These are phyloP conservation scores for Drosophila diplacantha DNA, from an alignment of 2,888 invertebrate species.

Conservation along the genomic window DNA sequence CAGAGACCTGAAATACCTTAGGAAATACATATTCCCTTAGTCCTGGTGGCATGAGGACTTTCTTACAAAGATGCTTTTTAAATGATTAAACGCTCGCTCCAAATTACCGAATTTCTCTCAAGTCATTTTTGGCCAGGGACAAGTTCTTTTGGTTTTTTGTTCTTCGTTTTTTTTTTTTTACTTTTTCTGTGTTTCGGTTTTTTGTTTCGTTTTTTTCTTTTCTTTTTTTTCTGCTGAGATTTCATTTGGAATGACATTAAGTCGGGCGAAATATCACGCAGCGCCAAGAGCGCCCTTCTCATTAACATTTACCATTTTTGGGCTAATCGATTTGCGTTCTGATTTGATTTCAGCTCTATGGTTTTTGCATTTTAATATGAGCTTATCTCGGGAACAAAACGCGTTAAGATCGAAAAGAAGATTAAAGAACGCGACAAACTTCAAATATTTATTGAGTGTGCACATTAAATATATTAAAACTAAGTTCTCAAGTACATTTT, in stretches of 20 bases:
- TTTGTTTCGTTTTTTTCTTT: neutral
- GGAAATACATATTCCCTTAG: slow-evolving; percentile 1
- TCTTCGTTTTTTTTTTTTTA: neutral
- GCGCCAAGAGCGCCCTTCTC: slow-evolving; percentile 11
- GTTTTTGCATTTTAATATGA: slow-evolving; percentile 19
- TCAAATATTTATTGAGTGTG: neutral
- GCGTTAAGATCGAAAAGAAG: slow-evolving; percentile 9
- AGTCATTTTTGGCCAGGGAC: slow-evolving; percentile 26
- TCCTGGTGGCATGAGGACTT: slow-evolving; percentile 18
- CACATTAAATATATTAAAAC: neutral
- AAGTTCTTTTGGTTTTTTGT: slow-evolving; percentile 14
- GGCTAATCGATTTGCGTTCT: slow-evolving; percentile 32
- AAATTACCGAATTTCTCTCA: slow-evolving; percentile 37
- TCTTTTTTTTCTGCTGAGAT: slow-evolving; percentile 28
- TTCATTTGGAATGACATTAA: slow-evolving; percentile 36
- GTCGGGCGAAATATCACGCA: slow-evolving; percentile 32
- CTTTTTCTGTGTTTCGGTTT: slow-evolving; percentile 4
- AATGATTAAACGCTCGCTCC: slow-evolving; percentile 64
- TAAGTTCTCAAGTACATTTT: neutral
- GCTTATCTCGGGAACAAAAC: slow-evolving; percentile 2
- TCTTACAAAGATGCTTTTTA: slow-evolving; percentile 67
- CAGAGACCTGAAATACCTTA: neutral
- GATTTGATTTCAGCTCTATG: slow-evolving; percentile 13
- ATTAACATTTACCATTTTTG: slow-evolving; percentile 25
- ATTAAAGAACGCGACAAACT: slow-evolving; percentile 2